These are phyloP conservation scores for Sigmodon hispidus DNA, from an alignment of 2,113 vertebrate genomes.

Conservation along the genomic window DNA sequence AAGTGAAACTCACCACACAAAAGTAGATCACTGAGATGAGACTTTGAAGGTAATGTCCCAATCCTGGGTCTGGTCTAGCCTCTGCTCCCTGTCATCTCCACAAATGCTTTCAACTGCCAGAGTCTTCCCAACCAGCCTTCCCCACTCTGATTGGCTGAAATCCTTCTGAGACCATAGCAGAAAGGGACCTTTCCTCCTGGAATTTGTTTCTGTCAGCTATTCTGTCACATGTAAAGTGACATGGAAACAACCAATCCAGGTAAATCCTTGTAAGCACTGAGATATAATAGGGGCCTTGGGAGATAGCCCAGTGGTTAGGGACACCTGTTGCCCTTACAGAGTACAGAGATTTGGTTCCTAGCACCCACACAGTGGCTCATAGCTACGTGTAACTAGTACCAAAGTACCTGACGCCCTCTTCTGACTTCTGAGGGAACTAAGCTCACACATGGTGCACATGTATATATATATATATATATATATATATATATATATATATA, in stretches of 20 bases:
- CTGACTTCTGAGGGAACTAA: not conserved
- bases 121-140: not conserved
- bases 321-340: not conserved
- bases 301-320: not conserved
- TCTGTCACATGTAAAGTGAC: not conserved
- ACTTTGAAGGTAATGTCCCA: not conserved
- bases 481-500: not conserved
- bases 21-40: not conserved
- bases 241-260: no score
- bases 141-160: not conserved
- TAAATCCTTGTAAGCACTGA: not conserved
- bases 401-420: not conserved
- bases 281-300: not conserved
- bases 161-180: not conserved
- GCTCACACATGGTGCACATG: not conserved
- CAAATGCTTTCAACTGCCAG: not conserved
- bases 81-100: not conserved
- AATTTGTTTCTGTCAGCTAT: not conserved
- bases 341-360: not conserved
- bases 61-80: not conserved
- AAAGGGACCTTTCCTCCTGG: not conserved
- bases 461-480: not conserved
- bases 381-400: not conserved
- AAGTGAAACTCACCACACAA: no score
- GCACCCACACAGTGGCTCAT: not conserved